These are phyloP conservation scores for Pristionchus maxplancki DNA, from an alignment of 2,888 invertebrate genomes.

Conservation along the genomic window DNA sequence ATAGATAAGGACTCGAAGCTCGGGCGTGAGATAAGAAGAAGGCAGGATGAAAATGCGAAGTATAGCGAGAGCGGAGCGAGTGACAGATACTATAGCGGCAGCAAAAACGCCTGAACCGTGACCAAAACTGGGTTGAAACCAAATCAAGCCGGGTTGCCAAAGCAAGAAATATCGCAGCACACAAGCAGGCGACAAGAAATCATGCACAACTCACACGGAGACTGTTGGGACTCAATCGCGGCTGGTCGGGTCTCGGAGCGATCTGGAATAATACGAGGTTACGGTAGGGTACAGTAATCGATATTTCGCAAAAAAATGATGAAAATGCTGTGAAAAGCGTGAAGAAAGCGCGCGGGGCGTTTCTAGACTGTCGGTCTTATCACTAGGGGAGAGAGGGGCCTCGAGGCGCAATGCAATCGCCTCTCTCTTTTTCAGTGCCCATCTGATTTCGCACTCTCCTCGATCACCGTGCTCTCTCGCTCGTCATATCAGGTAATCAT, in stretches of 20 bases:
- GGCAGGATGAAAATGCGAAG: conserved; percentile 38
- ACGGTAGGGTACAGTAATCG: neutral
- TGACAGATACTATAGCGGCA: neutral
- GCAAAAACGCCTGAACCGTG: neutral
- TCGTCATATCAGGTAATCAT: neutral
- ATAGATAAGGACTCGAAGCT: neutral
- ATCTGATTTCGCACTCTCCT: neutral
- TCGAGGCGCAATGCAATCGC: neutral
- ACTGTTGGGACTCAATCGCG: neutral
- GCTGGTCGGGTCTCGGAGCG: neutral
- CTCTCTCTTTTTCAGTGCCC: conserved; percentile 6
- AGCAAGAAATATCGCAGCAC: no score
- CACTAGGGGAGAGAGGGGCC: neutral
- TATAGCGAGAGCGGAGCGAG: conserved; percentile 13
- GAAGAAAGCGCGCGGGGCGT: neutral
- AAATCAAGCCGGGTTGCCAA: no score
- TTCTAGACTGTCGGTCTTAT: conserved; percentile 12
- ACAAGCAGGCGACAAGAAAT: neutral
- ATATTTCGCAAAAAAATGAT: conserved; percentile 13
- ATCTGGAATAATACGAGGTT: neutral
- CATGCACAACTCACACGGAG: neutral
- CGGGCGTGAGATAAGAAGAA: neutral
- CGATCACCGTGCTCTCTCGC: neutral
- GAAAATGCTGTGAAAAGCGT: conserved; percentile 5
- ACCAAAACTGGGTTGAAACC: neutral